These are phyloP conservation scores for Stomatorhinus ivindoensis DNA, from an alignment of 2,113 vertebrate genomes.

Conservation along the genomic window DNA sequence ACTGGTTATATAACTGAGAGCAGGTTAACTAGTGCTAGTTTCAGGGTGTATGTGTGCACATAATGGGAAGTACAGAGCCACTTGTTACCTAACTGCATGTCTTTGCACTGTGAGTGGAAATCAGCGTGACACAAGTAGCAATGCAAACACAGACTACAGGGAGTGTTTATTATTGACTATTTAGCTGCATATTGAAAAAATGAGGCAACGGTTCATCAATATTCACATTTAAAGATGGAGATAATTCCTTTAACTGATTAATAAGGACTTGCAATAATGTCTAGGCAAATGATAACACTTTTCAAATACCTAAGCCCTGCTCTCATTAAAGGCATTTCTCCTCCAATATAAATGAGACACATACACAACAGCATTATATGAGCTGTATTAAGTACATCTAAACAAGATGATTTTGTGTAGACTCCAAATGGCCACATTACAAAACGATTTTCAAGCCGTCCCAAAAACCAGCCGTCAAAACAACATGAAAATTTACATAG, in stretches of 20 bases:
- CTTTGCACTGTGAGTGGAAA: not conserved
- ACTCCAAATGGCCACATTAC: not conserved
- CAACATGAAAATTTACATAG: constrained; percentile 3
- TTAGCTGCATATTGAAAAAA: not conserved
- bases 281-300: not conserved
- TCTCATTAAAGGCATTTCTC: not conserved
- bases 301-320: not conserved
- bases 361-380: not conserved
- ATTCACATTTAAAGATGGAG: not conserved
- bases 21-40: not conserved
- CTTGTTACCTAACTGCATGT: not conserved
- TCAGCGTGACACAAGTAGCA: not conserved
- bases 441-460: not conserved
- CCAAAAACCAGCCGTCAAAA: not conserved
- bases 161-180: not conserved
- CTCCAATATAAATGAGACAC: not conserved
- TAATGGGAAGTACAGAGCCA: not conserved
- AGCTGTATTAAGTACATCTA: not conserved
- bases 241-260: not conserved
- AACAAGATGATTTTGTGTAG: not conserved
- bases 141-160: not conserved
- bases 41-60: not conserved
- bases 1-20: not conserved
- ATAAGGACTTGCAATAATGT: not conserved
- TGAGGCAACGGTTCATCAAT: not conserved